Evolutionary conservation across 1,140 invertebrate species (phyloP).

Genomic region (Drosophila bocqueti): DNA sequence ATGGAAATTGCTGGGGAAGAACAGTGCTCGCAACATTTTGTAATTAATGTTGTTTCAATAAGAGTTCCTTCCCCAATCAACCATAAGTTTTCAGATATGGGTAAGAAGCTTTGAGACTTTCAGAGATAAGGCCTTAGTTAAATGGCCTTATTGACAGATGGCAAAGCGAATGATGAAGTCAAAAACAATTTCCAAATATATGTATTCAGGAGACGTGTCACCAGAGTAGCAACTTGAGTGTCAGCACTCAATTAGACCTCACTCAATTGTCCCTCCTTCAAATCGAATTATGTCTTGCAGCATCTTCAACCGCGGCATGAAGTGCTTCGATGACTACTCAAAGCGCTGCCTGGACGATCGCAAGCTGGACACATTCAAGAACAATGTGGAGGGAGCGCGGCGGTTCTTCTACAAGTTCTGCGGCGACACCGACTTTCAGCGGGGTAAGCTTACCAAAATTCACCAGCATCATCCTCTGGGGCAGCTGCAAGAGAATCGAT

Average conservation of each 20-base stretch:
- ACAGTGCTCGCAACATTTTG: background rate
- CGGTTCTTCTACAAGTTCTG: conserved; percentile 80
- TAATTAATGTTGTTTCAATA: too few relatives aligned
- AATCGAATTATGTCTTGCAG: conserved; percentile 59
- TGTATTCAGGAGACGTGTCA: conserved; percentile 1
- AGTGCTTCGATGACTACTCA: conserved; percentile 78
- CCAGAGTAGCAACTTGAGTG: conserved; percentile 14
- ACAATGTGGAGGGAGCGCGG: conserved; percentile 76
- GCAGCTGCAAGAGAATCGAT: background rate
- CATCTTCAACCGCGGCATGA: conserved; percentile 80
- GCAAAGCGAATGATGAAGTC: background rate
- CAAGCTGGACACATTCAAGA: conserved; percentile 67
- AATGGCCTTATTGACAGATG: background rate
- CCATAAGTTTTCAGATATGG: background rate
- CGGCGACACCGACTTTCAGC: conserved; percentile 70
- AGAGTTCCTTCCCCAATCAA: background rate
- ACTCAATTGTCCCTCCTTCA: conserved; percentile 24
- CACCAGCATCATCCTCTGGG: background rate
- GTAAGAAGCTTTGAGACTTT: background rate
- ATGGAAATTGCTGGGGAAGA: too few relatives aligned
- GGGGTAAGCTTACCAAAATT: conserved; percentile 51
- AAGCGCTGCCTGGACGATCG: conserved; percentile 68
- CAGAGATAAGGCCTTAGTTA: background rate
- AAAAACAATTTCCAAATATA: conserved; percentile 8
- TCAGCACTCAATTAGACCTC: conserved; percentile 22